Conservation (phyloP, 1,140 invertebrate species). For the Euura lappo region DNA sequence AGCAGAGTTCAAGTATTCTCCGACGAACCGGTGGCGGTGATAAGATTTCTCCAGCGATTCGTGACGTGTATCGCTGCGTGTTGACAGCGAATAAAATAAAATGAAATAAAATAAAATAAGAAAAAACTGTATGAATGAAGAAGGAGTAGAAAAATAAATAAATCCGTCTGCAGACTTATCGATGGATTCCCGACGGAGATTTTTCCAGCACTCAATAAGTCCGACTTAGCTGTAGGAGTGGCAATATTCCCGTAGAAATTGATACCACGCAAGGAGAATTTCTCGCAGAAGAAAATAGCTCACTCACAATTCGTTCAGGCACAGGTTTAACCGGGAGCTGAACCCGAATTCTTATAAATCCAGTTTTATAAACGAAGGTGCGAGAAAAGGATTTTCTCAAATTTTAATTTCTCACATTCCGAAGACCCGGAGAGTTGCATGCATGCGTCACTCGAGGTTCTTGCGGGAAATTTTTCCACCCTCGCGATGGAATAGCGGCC, state of each 20-base stretch:
- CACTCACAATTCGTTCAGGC: background rate
- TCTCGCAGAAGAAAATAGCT: background rate
- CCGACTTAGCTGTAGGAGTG: background rate
- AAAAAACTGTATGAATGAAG: background rate
- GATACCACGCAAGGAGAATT: background rate
- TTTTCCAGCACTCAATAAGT: background rate
- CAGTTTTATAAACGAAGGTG: background rate
- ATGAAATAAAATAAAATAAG: background rate
- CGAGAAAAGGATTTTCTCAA: no score
- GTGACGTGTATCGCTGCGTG: background rate
- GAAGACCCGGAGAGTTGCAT: background rate
- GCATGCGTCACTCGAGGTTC: background rate
- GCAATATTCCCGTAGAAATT: background rate
- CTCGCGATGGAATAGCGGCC: background rate
- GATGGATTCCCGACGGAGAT: background rate
- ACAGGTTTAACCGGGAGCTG: background rate
- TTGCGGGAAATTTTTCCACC: no score
- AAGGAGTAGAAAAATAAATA: background rate
- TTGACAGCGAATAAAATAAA: conserved; percentile 2
- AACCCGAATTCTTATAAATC: background rate
- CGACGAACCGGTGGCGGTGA: background rate
- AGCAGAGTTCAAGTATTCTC: background rate
- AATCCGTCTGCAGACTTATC: background rate
- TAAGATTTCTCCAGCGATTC: conserved; percentile 7
- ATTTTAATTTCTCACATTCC: background rate